These are phyloP conservation scores for Antheraea mylitta DNA, from an alignment of 1,140 invertebrate species.

Conservation along the genomic window DNA sequence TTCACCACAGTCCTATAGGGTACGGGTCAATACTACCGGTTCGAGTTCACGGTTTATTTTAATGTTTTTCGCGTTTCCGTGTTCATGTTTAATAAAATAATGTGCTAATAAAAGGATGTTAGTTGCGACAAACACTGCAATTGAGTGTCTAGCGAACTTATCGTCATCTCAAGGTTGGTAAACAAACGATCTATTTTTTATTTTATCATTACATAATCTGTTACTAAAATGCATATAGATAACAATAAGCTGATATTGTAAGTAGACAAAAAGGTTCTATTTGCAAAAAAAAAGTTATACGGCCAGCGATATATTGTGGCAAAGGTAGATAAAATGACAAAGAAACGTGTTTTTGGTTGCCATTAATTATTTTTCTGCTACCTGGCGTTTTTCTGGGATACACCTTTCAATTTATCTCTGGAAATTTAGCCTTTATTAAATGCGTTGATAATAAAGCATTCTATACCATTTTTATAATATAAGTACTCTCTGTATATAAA, in stretches of 20 bases:
- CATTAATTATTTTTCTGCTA: background rate
- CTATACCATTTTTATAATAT: too few relatives aligned
- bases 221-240: background rate
- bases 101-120: conserved; percentile 1
- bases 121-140: conserved; percentile 2
- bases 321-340: background rate
- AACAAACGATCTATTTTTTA: background rate
- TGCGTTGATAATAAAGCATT: too few relatives aligned
- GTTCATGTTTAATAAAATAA: background rate
- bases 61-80: background rate
- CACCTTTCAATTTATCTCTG: too few relatives aligned
- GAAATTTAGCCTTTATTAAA: too few relatives aligned
- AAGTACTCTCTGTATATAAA: too few relatives aligned
- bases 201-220: background rate
- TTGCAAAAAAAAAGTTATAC: background rate
- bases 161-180: background rate
- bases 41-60: conserved; percentile 11
- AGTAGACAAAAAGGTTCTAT: background rate
- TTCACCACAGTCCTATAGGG: conserved; percentile 64
- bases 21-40: conserved; percentile 56
- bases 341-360: background rate
- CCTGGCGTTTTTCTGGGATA: background rate
- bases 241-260: background rate
- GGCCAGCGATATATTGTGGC: background rate
- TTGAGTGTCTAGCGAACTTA: background rate